Base-by-base conservation (phyloP, 2,888 invertebrate genomes). In the Sphinx pinastri region DNA sequence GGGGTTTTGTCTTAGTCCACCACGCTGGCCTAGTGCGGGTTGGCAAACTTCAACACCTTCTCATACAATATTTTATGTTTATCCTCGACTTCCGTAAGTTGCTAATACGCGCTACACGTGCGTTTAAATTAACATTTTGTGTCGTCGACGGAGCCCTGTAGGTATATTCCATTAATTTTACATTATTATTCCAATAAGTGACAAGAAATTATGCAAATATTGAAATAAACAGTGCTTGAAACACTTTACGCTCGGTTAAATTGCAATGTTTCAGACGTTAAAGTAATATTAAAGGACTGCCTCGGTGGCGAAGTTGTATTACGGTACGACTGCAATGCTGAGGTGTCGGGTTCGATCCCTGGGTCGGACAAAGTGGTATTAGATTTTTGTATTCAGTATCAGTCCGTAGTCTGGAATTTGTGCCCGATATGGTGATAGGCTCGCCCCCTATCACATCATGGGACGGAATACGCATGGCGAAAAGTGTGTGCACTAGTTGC, bases 171-270 rank as follows among this genome's bases (percentile, higher is more conserved):
- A 81, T 79, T 80, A 74, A 78, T 75, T 79, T 78, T 81, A 82
- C 77, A 71, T 79, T 80, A 82, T 79, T 79, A 82, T 80, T 79
- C 79, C 79, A 74, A 72, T 73, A 78, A 83, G 78, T 80, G 77
- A 81, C 79, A 79, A 77, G 76, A 79, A 81, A 84, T 86, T 85
- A 87, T 84, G 85, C 77, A 82, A 84, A 85, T 82, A 76, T 75
- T 72, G 68, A 77, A 79, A 80, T 80, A 77, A 80, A 82, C 80
- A 78, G 79, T 76, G 78, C 76, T 82, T 82, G 78, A 74, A 80
- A 81, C 82, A 84, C 77, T 81, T 83, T 79, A 79, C 75, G 77
- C 74, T 75, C 73, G 70, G 73, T 81, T 80, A 81, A 76, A 84
- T 84, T 80, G 77, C 79, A 74, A 71, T 75, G 73, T 77, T 78